These are phyloP conservation scores for Diarsia dahlii DNA, from an alignment of 2,888 invertebrate genomes.

Conservation along the genomic window DNA sequence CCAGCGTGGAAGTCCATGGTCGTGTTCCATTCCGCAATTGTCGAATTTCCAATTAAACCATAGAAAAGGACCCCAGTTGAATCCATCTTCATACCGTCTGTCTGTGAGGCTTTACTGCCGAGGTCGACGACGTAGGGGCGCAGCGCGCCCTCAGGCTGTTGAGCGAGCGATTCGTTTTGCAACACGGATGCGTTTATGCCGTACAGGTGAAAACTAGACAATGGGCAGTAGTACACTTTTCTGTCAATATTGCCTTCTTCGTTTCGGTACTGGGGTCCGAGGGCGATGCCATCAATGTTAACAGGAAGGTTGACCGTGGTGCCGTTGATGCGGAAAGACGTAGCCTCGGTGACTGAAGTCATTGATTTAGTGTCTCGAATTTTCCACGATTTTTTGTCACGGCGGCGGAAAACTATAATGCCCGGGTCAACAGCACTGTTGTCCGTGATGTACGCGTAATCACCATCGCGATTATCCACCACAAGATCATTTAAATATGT, in stretches of 20 bases:
- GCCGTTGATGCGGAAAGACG: constrained; percentile 91
- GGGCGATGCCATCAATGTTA: constrained; percentile 93
- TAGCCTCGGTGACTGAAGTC: constrained; percentile 91
- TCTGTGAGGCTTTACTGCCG: constrained; percentile 92
- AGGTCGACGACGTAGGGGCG: constrained; percentile 90
- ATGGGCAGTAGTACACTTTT: constrained; percentile 92
- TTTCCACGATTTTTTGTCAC: constrained; percentile 93
- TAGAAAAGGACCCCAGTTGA: constrained; percentile 93
- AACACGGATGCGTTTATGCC: constrained; percentile 92
- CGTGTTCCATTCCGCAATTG: constrained; percentile 93
- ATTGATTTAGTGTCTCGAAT: constrained; percentile 92
- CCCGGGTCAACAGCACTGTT: constrained; percentile 93
- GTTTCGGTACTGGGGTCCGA: constrained; percentile 91
- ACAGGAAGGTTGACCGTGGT: constrained; percentile 90
- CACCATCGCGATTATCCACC: constrained; percentile 93
- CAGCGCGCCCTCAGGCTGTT: constrained; percentile 78
- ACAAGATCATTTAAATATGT: constrained; percentile 94
- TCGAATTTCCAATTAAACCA: constrained; percentile 92
- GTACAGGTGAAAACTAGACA: constrained; percentile 93
- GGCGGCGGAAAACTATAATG: constrained; percentile 93
- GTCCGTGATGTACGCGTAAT: constrained; percentile 94
- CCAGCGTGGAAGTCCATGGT: constrained; percentile 90
- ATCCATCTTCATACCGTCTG: constrained; percentile 95
- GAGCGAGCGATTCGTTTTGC: constrained; percentile 88
- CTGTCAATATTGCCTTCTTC: constrained; percentile 82